These are phyloP conservation scores for Temnothorax nylanderi DNA, from an alignment of 1,140 invertebrate genomes.

Conservation along the genomic window DNA sequence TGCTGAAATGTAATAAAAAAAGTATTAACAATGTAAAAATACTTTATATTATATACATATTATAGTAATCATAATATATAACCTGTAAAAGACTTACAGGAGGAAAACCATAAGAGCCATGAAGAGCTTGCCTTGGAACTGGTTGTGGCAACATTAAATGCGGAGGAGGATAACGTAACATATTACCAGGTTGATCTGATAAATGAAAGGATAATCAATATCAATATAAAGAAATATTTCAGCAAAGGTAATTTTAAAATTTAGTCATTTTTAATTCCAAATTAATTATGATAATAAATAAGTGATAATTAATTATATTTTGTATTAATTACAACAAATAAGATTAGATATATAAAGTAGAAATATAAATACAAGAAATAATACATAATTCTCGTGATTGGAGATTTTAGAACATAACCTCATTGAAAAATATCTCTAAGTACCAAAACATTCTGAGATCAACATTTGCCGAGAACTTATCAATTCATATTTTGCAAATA, in stretches of 20 bases:
- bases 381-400: not conserved
- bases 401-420: not conserved
- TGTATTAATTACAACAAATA: not conserved
- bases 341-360: not conserved
- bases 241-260: not conserved
- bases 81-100: constrained; percentile 73
- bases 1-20: constrained; percentile 64
- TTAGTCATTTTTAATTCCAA: not conserved
- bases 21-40: not conserved
- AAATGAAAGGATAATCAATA: not conserved
- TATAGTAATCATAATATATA: not conserved
- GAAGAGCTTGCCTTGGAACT: constrained; percentile 79
- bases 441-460: constrained; percentile 33
- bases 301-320: not conserved
- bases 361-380: not conserved
- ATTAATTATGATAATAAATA: too few relatives aligned
- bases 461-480: not conserved
- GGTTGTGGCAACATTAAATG: constrained; percentile 80
- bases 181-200: constrained; percentile 84
- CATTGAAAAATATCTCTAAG: not conserved
- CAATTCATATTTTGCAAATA: not conserved
- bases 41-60: not conserved
- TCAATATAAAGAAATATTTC: constrained; percentile 19
- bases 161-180: constrained; percentile 80
- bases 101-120: constrained; percentile 79